A percentile compares a stretch with the other conserved stretches of the same genome.
phyloP scores from a whole-genome alignment of 2,888 invertebrate genomes.

The Mellilla xanthometata region DNA sequence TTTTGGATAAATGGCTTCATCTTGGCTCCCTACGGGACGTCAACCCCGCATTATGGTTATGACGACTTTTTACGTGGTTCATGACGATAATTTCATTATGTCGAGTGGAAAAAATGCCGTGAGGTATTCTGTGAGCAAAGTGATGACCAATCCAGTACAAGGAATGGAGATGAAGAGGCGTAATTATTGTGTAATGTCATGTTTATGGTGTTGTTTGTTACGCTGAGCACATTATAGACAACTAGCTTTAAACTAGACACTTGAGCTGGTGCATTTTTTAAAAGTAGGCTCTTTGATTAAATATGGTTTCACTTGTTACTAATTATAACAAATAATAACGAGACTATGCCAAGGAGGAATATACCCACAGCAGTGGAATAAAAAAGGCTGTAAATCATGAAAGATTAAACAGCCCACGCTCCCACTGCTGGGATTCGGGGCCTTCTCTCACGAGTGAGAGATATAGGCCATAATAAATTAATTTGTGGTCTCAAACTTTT shows the following conservation, averaged over 20 bases:
- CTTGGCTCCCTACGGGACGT: conserved; percentile 52
- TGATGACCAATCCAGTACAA: conserved; percentile 4
- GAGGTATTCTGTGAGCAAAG: conserved; percentile 12
- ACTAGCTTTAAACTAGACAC: not conserved
- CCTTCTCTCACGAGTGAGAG: too few relatives aligned
- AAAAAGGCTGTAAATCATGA: too few relatives aligned
- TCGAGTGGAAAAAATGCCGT: conserved; percentile 20
- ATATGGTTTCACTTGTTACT: too few relatives aligned
- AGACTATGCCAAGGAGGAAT: too few relatives aligned
- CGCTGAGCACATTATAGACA: conserved; percentile 1
- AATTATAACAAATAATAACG: too few relatives aligned
- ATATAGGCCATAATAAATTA: too few relatives aligned
- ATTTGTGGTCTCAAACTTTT: too few relatives aligned
- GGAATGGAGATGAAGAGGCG: conserved; percentile 4
- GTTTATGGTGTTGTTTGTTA: not conserved
- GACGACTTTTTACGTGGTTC: conserved; percentile 54
- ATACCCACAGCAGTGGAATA: too few relatives aligned
- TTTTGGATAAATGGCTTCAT: conserved; percentile 80
- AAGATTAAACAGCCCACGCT: too few relatives aligned
- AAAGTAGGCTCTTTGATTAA: too few relatives aligned
- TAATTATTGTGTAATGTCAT: not conserved
- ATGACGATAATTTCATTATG: conserved; percentile 60
- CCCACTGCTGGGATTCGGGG: too few relatives aligned
- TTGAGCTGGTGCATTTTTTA: too few relatives aligned
- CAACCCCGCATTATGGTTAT: conserved; percentile 58